A percentile compares a stretch with the other conserved stretches of the same genome.
Conservation (phyloP, 1,140 invertebrate genomes). For the Rhysida immarginata region DNA sequence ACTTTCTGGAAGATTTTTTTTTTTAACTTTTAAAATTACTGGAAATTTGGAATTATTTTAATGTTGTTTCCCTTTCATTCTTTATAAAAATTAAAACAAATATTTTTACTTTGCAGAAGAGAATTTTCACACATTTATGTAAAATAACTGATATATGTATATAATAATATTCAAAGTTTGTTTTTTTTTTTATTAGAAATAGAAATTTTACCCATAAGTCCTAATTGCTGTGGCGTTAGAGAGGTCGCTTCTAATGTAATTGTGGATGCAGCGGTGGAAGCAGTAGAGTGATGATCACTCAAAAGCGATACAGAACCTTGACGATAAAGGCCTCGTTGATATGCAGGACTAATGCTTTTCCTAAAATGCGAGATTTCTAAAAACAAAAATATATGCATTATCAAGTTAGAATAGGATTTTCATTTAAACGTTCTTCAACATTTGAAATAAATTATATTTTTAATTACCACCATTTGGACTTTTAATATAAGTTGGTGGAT, state of each 20-base stretch:
- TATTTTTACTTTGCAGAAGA: too few species aligned
- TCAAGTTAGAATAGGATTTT: too few species aligned
- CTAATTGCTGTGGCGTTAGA: constrained; percentile 25
- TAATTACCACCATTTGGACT: constrained; percentile 7
- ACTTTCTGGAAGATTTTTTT: too few species aligned
- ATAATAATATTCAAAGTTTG: too few species aligned
- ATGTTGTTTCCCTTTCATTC: too few species aligned
- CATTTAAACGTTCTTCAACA: too few species aligned
- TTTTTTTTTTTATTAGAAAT: too few species aligned
- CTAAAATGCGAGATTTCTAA: background rate
- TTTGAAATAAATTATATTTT: background rate
- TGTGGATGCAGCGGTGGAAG: constrained; percentile 18
- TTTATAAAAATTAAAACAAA: too few species aligned
- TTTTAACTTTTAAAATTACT: too few species aligned
- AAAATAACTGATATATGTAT: too few species aligned
- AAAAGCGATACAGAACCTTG: constrained; percentile 22
- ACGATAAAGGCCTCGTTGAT: constrained; percentile 12
- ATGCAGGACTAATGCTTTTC: constrained; percentile 12
- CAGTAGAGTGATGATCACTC: constrained; percentile 22
- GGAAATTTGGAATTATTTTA: too few species aligned
- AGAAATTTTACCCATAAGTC: constrained; percentile 28
- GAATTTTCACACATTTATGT: too few species aligned
- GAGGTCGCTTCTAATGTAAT: constrained; percentile 18
- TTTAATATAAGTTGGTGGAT: background rate
- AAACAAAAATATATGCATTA: background rate